These are phyloP conservation scores for Gerris lacustris DNA, from an alignment of 2,888 invertebrate species.

Conservation along the genomic window DNA sequence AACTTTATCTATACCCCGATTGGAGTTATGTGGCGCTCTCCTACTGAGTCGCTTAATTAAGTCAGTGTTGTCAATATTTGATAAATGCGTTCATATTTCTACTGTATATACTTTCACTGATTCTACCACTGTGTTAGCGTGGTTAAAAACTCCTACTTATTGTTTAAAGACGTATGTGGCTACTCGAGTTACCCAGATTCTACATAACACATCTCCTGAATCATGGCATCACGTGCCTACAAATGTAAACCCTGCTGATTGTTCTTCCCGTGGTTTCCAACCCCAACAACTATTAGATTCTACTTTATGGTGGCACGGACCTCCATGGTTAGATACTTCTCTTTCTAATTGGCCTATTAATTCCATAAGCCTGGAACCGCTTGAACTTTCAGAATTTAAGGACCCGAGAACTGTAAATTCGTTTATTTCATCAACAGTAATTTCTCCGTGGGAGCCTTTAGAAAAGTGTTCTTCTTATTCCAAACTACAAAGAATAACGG, in stretches of 20 bases:
- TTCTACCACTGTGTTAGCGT: neutral
- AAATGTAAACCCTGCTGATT: conserved; percentile 32
- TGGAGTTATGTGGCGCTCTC: neutral
- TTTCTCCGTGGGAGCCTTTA: neutral
- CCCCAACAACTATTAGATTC: neutral
- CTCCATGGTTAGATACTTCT: neutral
- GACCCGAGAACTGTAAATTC: neutral
- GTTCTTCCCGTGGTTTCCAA: neutral
- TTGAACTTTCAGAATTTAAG: neutral
- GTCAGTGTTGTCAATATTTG: neutral
- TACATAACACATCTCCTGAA: conserved; percentile 19
- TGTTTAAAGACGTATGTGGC: conserved; percentile 18
- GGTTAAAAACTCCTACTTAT: neutral
- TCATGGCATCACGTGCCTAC: conserved; percentile 33
- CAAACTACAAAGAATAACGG: neutral
- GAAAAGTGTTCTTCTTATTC: neutral
- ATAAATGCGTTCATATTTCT: neutral
- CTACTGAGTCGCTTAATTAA: neutral
- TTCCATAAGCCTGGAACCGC: neutral
- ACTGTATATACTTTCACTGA: neutral
- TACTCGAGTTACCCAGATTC: conserved; percentile 32
- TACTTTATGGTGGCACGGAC: neutral
- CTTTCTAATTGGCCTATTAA: neutral
- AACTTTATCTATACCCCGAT: neutral
- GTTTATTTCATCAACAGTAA: neutral